Conservation (phyloP, 35 echinoderm and acorn worm species). For the Anneissia japonica region DNA sequence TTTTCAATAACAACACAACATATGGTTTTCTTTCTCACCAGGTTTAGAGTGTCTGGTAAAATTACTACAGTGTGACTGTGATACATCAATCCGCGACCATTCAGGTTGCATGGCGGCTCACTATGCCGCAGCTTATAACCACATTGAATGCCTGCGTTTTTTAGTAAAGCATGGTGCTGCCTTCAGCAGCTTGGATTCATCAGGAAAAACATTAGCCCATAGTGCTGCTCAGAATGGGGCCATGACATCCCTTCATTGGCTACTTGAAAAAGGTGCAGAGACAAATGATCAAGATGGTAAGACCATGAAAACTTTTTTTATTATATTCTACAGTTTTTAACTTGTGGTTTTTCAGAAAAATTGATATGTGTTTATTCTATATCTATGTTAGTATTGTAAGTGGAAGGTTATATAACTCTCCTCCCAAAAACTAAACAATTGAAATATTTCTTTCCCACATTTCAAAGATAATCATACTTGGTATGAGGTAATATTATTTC, state of each 20-base stretch:
- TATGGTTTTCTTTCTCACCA: not conserved
- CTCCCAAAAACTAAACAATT: too few relatives aligned
- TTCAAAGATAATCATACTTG: too few relatives aligned
- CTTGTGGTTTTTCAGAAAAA: too few relatives aligned
- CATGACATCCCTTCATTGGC: constrained; percentile 86
- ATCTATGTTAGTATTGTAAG: too few relatives aligned
- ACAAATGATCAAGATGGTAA: constrained; percentile 61
- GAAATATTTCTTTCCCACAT: too few relatives aligned
- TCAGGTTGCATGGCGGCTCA: constrained; percentile 59
- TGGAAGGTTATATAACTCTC: too few relatives aligned
- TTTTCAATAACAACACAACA: too few relatives aligned
- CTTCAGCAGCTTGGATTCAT: constrained; percentile 34
- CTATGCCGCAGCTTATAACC: constrained; percentile 64
- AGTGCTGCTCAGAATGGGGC: constrained; percentile 62
- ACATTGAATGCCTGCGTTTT: constrained; percentile 79
- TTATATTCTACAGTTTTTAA: too few relatives aligned
- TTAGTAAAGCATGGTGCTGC: constrained; percentile 69
- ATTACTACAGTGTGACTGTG: constrained; percentile 77
- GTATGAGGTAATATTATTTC: too few relatives aligned
- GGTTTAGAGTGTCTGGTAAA: constrained; percentile 81
- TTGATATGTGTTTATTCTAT: too few relatives aligned
- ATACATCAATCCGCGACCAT: constrained; percentile 43
- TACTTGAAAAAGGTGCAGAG: constrained; percentile 65
- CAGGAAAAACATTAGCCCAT: constrained; percentile 59
- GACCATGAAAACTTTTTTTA: too few relatives aligned